Evolutionary conservation across 2,888 invertebrate species (phyloP).

Genomic region (Tenthredo mesomela): DNA sequence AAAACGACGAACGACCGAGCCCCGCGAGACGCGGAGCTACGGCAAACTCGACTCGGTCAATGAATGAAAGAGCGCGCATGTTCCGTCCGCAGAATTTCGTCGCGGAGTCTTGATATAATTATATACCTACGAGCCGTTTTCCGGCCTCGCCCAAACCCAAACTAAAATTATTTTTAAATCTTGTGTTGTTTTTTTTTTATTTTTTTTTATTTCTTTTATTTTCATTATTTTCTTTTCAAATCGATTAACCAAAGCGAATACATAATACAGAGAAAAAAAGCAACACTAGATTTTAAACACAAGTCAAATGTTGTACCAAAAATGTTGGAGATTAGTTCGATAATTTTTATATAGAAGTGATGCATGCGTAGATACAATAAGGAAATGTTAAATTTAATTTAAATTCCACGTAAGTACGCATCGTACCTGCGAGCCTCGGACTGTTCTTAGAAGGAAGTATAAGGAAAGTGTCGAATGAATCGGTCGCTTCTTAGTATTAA

Average conservation of each 20-base stretch:
- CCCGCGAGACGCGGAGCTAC: constrained; percentile 48
- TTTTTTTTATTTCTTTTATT: background rate
- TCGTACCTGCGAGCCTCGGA: background rate
- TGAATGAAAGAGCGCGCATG: constrained; percentile 53
- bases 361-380: background rate
- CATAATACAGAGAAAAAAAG: background rate
- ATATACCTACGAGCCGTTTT: constrained; percentile 27
- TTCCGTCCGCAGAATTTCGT: constrained; percentile 46
- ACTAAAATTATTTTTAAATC: background rate
- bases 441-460: background rate
- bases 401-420: background rate
- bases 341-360: background rate
- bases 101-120: constrained; percentile 34
- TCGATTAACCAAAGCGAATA: background rate
- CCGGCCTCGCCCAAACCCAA: constrained; percentile 34
- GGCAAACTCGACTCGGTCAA: constrained; percentile 51
- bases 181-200: background rate
- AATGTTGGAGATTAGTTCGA: too few species aligned
- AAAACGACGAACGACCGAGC: constrained; percentile 51
- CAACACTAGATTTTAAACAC: background rate
- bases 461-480: background rate
- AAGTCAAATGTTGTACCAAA: background rate
- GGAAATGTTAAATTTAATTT: constrained; percentile 8
- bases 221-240: background rate
- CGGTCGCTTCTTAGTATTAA: background rate